Evolutionary conservation across 2,113 vertebrate species (phyloP).

Genomic region (Mohoua ochrocephala): DNA sequence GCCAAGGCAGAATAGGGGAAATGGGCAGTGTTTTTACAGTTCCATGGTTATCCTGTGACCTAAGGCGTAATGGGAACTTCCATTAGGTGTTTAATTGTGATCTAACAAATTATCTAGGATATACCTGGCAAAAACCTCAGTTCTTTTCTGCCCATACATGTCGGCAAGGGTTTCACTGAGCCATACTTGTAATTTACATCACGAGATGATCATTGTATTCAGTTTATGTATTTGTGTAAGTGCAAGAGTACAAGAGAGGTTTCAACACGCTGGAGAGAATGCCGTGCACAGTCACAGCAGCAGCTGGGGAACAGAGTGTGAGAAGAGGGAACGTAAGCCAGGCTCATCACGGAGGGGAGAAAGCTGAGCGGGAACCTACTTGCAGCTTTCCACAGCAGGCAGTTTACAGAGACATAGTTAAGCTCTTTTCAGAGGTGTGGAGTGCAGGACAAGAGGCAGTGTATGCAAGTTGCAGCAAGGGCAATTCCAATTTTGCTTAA

Average conservation of each 20-base stretch:
- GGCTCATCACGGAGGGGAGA: background rate
- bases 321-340: background rate
- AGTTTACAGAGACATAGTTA: background rate
- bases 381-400: background rate
- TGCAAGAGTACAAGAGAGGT: background rate
- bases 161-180: background rate
- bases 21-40: background rate
- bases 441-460: background rate
- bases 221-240: background rate
- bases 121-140: background rate
- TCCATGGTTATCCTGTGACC: background rate
- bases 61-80: background rate
- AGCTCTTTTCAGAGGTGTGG: background rate
- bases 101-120: background rate
- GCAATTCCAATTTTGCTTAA: background rate
- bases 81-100: background rate
- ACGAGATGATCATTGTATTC: background rate
- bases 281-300: background rate
- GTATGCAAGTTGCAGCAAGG: background rate
- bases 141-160: background rate
- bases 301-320: background rate
- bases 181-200: background rate
- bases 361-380: background rate
- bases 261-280: background rate
- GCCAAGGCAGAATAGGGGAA: background rate